These are phyloP conservation scores for Nymphalis c-album DNA, from an alignment of 2,888 invertebrate species.

Conservation along the genomic window DNA sequence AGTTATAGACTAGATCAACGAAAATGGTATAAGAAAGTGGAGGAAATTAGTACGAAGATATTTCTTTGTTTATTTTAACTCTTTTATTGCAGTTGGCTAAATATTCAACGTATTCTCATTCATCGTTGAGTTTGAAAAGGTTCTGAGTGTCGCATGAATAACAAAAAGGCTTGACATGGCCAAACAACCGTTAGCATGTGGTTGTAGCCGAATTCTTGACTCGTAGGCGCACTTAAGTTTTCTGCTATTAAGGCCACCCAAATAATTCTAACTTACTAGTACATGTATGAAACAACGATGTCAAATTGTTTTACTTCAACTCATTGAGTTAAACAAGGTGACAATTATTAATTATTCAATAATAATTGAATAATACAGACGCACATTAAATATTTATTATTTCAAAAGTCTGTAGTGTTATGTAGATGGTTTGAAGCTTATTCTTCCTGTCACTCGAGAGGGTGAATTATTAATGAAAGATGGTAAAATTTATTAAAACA, in stretches of 20 bases:
- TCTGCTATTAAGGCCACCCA: slow-evolving; percentile 32
- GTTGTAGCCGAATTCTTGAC: slow-evolving; percentile 41
- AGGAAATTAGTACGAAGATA: no score
- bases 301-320: background rate
- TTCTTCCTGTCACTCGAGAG: no score
- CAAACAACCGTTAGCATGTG: slow-evolving; percentile 40
- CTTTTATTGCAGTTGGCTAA: slow-evolving; percentile 13
- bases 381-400: no score
- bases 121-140: slow-evolving; percentile 35
- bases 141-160: slow-evolving; percentile 39
- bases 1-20: no score
- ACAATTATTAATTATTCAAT: no score
- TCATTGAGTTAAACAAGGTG: no score
- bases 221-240: slow-evolving; percentile 33
- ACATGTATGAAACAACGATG: background rate
- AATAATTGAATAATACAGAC: no score
- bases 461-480: no score
- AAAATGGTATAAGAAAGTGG: no score
- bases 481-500: no score
- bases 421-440: no score
- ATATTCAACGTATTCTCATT: slow-evolving; percentile 23
- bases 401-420: no score
- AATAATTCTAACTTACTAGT: slow-evolving; percentile 23
- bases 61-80: background rate
- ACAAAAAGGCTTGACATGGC: slow-evolving; percentile 37